These are phyloP conservation scores for Microcebus jonahi DNA, from an alignment of 2,113 vertebrate genomes.

Conservation along the genomic window DNA sequence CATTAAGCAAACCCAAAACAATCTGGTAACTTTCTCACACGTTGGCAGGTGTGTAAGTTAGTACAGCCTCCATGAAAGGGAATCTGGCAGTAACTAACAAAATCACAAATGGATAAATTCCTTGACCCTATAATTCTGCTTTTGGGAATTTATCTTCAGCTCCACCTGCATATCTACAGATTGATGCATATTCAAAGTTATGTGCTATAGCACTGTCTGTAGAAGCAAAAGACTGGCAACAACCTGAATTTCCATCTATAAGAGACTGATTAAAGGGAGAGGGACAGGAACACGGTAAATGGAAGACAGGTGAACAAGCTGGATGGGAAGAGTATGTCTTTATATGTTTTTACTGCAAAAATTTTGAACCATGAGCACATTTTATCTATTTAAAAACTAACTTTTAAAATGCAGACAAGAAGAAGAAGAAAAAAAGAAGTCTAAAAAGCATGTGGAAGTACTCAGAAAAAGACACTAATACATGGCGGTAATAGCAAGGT, in stretches of 20 bases:
- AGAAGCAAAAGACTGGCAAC: not conserved
- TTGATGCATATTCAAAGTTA: not conserved
- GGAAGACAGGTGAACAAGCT: not conserved
- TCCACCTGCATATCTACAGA: not conserved
- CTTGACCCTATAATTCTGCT: not conserved
- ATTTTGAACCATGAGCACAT: not conserved
- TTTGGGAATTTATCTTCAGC: not conserved
- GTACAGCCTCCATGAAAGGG: not conserved
- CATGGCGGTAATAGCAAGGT: not conserved
- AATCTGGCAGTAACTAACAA: not conserved
- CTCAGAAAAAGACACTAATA: not conserved
- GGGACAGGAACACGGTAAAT: not conserved
- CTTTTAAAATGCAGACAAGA: not conserved
- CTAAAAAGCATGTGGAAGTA: not conserved
- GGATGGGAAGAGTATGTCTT: not conserved
- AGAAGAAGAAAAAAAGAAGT: not conserved
- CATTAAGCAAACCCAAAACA: not conserved
- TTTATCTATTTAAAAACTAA: not conserved
- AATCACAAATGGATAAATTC: not conserved
- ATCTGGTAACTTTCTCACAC: not conserved
- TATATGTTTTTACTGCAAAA: not conserved
- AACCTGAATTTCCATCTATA: not conserved
- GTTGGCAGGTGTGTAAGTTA: not conserved
- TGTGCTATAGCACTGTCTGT: not conserved
- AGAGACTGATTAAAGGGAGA: not conserved